Evolutionary conservation across 2,888 invertebrate species (phyloP).

Genomic region (Cepaea hortensis): DNA sequence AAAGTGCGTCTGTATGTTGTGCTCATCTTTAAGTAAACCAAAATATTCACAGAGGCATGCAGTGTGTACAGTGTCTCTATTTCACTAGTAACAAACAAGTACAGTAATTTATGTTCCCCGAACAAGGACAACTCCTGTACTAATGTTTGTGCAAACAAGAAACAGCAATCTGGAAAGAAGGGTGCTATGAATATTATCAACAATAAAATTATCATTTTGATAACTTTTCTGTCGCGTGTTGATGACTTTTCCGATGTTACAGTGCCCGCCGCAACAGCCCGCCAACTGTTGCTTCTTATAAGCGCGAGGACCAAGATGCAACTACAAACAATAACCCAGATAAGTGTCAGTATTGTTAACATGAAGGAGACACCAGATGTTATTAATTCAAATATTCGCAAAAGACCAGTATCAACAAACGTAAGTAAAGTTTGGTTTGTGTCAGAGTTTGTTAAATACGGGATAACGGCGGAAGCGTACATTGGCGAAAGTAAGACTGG

Average conservation of each 20-base stretch:
- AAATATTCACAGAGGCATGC: neutral
- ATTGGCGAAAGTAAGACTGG: neutral
- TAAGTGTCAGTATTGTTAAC: neutral
- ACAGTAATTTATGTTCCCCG: neutral
- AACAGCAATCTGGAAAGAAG: neutral
- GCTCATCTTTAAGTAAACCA: conserved; percentile 3
- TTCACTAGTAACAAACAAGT: neutral
- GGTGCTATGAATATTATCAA: neutral
- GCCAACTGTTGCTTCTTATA: neutral
- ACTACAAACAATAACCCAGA: neutral
- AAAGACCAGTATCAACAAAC: neutral
- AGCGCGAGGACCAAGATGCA: neutral
- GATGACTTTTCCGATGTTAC: neutral
- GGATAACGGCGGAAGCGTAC: neutral
- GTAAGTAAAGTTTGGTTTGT: neutral
- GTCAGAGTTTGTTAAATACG: neutral
- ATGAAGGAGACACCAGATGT: neutral
- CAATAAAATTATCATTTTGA: neutral
- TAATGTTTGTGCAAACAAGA: conserved; percentile 6
- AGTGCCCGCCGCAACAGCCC: too few relatives aligned
- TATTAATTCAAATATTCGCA: neutral
- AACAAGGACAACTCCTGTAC: neutral
- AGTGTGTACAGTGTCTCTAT: neutral
- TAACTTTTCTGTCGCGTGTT: conserved; percentile 8
- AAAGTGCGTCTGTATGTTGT: conserved; percentile 10